Base-by-base conservation (phyloP, 2,888 invertebrate genomes). In the Pollenia labialis region DNA sequence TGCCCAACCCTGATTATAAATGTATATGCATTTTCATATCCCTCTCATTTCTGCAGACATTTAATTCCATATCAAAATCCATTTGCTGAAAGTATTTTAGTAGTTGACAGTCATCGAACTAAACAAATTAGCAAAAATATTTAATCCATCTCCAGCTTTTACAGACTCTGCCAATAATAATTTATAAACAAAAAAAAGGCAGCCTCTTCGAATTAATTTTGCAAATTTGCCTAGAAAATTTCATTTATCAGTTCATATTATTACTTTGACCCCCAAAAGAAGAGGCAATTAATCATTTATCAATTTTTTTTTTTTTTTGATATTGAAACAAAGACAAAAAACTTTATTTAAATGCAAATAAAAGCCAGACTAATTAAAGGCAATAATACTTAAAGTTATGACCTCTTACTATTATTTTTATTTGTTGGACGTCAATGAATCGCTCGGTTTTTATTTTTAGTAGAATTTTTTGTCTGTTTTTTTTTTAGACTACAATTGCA, bases 331-430 rank as follows among this genome's bases (percentile, higher is more conserved):
- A 42, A 32, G 32, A 4, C 32, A 52, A 42, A 66, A 23, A 71
- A 40, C 42, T 46, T 32, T 42, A 58, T 50, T 68, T 48, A 52
- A 16, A 16, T 44, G 9, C n/a, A 69, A 62, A 42, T 8, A 62
- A 72, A 58, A 72, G 40, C 60, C 68, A 56, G 60, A 74, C 84
- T 75, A 85, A 85, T 80, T 75, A 80, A 85, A 71, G 75, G 56
- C 69, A 71, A 64, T 80, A 75, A 75, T 80, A 56, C 50, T 62
- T 16, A 54, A 80, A 85, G 16, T 75, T 75, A 75, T 80, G 46
- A 54, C 62, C 60, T 48, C 44, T 48, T 42, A 48, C 62, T 71
- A 71, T 83, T 54, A 60, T 75, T 60, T 44, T 23, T 40, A 16
- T 48, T 16, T 40, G 48, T 69, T 69, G 58, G 6, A 32, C 32